Base-by-base conservation (phyloP, 2,113 vertebrate genomes). In the Pantherophis guttatus region DNA sequence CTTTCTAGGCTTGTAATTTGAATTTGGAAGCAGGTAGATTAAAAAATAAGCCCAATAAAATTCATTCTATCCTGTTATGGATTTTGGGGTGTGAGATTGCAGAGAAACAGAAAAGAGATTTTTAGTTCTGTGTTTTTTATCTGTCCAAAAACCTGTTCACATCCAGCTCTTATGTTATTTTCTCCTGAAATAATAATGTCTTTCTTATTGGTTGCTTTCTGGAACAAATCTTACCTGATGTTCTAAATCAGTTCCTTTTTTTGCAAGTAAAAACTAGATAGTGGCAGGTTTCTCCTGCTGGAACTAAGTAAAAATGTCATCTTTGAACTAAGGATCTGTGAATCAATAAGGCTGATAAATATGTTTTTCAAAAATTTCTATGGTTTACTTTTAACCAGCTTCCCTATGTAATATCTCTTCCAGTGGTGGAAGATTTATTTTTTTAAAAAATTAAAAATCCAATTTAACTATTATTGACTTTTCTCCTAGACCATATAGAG, bases 391-490 rank as follows among this genome's bases (percentile, higher is more conserved):
- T 95, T 91, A 85, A 52, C 93, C 26, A 15, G 91, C 53, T 93
- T 93, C 48, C 2, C 33, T 29, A 7, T 29, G 8, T 11, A 94
- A n/a, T 94, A 93, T 90, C 90, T 97, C 92, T 93, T 94, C 92
- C 93, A 96, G 92, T 95, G 94, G 91, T 59, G 29, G 90, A 91
- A 94, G 95, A 96, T 95, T 95, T 93, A 89, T 85, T 86, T 81
- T 91, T 91, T 81, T 10, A 75, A 81, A 96, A 97, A 90, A 81
- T 44, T 81, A 81, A 81, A 89, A 55, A 17, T 92, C 94, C 95
- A 93, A 89, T 97, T 94, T 96, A 96, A 94, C 93, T 81, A 17
- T 93, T 97, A 97, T 88, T 97, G 97, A 96, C 94, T 93, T 95
- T 94, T 86, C 1, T 44, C 70, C 91, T 91, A 94, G 26, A 65